Percentiles rank a stretch among this genome's conserved stretches.
Conservation (phyloP, 1,140 invertebrate genomes). For the Drosophila leontia region DNA sequence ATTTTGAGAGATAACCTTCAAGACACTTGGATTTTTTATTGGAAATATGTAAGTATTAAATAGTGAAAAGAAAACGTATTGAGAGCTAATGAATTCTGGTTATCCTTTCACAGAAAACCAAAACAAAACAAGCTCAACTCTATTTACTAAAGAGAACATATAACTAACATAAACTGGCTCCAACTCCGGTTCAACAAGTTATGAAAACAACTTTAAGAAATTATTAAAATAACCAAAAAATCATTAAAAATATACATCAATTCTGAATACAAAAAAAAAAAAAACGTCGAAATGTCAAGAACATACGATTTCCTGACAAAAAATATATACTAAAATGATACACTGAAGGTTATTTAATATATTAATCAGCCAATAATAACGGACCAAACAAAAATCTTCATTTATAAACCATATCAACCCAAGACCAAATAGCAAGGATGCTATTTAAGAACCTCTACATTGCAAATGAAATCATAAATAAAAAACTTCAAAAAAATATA, state of each 20-base stretch:
- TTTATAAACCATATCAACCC: not conserved
- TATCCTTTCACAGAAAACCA: slow-evolving; percentile 13
- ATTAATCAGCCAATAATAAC: too few relatives aligned
- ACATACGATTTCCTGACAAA: not conserved
- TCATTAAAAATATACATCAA: not conserved
- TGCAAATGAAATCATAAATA: too few relatives aligned
- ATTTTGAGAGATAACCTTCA: not conserved
- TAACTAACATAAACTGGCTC: not conserved
- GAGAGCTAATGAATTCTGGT: not conserved
- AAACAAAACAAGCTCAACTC: not conserved
- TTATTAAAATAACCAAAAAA: not conserved
- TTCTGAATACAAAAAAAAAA: not conserved
- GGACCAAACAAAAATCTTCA: too few relatives aligned
- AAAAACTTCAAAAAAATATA: not conserved
- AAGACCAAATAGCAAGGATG: not conserved
- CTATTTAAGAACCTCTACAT: too few relatives aligned
- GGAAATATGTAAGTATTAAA: slow-evolving; percentile 22
- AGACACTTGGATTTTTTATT: not conserved
- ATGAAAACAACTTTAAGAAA: too few relatives aligned
- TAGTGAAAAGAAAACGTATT: not conserved
- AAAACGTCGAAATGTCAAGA: not conserved
- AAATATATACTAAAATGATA: too few relatives aligned
- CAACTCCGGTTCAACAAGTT: slow-evolving; percentile 1
- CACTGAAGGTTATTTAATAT: too few relatives aligned
- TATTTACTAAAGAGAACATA: not conserved